Evolutionary conservation across 2,797 vertebrate genomes (phyloP).

Genomic region (Muscicapa striata): DNA sequence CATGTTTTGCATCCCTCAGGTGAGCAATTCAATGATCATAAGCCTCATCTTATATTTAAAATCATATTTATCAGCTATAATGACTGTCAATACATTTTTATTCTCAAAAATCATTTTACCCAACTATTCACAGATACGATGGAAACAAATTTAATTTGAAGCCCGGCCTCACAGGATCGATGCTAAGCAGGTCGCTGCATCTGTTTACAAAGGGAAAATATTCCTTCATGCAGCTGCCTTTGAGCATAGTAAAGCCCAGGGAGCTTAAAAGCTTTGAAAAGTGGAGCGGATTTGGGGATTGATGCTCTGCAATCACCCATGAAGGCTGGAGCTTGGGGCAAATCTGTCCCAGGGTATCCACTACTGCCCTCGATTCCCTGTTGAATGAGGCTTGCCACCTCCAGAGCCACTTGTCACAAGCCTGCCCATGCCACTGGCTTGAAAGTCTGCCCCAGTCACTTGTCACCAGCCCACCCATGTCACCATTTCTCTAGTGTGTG

Average conservation of each 20-base stretch:
- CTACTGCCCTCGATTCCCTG: neutral
- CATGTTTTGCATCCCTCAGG: neutral
- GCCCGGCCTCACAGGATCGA: neutral
- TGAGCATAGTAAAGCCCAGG: neutral
- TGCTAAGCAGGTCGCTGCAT: constrained; percentile 13
- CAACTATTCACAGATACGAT: neutral
- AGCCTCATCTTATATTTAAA: neutral
- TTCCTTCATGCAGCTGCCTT: constrained; percentile 13
- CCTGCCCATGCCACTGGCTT: neutral
- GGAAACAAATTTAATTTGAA: constrained; percentile 39
- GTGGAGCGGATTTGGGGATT: neutral
- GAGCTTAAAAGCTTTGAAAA: constrained; percentile 39
- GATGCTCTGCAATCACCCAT: neutral
- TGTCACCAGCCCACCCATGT: neutral
- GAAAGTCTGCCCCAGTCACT: neutral
- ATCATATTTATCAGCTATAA: neutral
- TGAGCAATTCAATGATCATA: neutral
- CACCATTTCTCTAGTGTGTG: accelerated
- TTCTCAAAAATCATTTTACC: constrained; percentile 26
- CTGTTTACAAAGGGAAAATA: constrained; percentile 42
- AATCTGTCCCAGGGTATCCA: neutral
- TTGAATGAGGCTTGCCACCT: neutral
- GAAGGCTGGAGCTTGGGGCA: neutral
- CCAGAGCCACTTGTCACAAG: neutral
- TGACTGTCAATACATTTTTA: constrained; percentile 8